A percentile compares a stretch with the other conserved stretches of the same genome.
phyloP scores from a whole-genome alignment of 1,140 invertebrate genomes.

The Andrena cerasifolii region DNA sequence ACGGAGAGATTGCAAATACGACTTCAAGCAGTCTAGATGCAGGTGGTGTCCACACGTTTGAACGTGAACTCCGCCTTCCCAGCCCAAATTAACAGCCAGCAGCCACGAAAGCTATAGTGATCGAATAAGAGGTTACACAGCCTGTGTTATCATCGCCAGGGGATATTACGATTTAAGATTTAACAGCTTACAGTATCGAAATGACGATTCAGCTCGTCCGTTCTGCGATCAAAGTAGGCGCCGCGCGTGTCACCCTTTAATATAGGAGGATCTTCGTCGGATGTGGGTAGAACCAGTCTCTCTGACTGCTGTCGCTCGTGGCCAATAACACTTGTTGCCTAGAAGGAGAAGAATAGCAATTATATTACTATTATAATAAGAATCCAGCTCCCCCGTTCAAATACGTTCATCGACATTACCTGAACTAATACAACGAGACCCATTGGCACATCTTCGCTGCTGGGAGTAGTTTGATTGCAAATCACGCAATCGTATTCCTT shows the following conservation, averaged over 20 bases:
- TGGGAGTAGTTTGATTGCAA: conserved; percentile 94
- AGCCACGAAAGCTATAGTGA: conserved; percentile 89
- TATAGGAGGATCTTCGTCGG: conserved; percentile 84
- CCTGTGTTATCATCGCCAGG: background rate
- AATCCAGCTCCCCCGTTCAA: too few relatives aligned
- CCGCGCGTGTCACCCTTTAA: conserved; percentile 84
- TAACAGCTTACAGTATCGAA: conserved; percentile 87
- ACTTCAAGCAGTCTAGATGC: conserved; percentile 95
- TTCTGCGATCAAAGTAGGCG: conserved; percentile 86
- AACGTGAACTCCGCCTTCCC: conserved; percentile 96
- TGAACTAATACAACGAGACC: conserved; percentile 95
- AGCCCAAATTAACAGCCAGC: conserved; percentile 93
- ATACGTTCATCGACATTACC: too few relatives aligned
- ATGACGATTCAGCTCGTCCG: conserved; percentile 87
- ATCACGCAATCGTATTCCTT: conserved; percentile 97
- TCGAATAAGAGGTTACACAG: background rate
- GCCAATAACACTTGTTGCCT: conserved; percentile 92
- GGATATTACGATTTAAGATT: background rate
- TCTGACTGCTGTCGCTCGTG: conserved; percentile 87
- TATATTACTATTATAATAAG: background rate
- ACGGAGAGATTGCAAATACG: conserved; percentile 92
- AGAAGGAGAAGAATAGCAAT: conserved; percentile 57
- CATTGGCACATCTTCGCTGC: conserved; percentile 93
- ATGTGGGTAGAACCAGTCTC: conserved; percentile 85
- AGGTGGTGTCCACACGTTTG: conserved; percentile 98